Evolutionary conservation across 2,797 vertebrate species (phyloP), one percentile per base, ranked within the genome.

Genomic region (Tangara arthus): DNA sequence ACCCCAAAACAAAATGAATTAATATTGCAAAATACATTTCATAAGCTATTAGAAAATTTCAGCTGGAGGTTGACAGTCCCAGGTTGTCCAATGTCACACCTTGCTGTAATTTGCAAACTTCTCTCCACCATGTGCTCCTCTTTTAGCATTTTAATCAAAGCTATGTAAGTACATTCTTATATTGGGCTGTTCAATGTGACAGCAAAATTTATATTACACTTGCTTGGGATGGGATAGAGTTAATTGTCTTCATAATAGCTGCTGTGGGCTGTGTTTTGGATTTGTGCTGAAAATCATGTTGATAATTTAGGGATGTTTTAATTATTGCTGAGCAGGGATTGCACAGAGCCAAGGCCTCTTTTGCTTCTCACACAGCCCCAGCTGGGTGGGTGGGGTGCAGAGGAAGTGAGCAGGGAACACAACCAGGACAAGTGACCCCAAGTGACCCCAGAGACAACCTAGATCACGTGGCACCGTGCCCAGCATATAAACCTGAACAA

Each of bases 371-470:
- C 14, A 19, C 3, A 15, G 8, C 34, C 53, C 13, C 49, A 80
- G n/a, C 3, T 5, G 5, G 5, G 12, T 24, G 14, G 8, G 4
- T 22, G 4, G 21, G 7, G 2, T 44, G 32, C 20, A 30, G 9
- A 50, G 6, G n/a, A 23, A 10, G 7, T 6, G 12, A 23, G 10
- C 7, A 44, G 21, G 27, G 39, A 17, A 6, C 27, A 55, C 8
- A 47, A 13, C 2, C 27, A 60, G 32, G 21, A 50, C 12, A 61
- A n/a, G 8, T 11, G 32, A 60, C 8, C 8, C 11, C 22, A 60
- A 15, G 23, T 11, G 35, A 37, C 7, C 20, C 9, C 12, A 55
- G 20, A 12, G 28, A 39, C 22, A 34, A 17, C 32, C n/a, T 21
- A 12, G 12, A 11, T 17, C 11, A 15, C 20, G 28, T 9, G n/a